These are phyloP conservation scores for Eupelmus urozonus DNA, from an alignment of 2,888 invertebrate species.

Conservation along the genomic window DNA sequence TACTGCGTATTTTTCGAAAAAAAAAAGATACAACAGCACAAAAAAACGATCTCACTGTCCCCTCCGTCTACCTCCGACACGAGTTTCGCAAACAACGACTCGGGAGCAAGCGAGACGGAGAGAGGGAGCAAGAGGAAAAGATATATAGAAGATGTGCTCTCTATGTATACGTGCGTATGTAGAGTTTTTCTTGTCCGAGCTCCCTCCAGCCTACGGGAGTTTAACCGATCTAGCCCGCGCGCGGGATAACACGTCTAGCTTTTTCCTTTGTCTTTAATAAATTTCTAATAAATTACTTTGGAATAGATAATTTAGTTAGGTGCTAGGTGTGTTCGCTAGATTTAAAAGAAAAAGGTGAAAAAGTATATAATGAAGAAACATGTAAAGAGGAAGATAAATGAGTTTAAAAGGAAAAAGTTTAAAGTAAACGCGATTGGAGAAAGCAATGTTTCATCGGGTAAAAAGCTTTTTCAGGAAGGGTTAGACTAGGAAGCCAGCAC, in stretches of 20 bases:
- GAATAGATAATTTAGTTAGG: too few relatives aligned
- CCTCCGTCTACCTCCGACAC: slow-evolving; percentile 36
- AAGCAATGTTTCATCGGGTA: slow-evolving; percentile 37
- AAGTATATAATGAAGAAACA: too few relatives aligned
- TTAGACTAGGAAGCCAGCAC: background rate
- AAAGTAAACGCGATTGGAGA: background rate
- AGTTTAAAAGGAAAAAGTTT: background rate
- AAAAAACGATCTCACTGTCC: slow-evolving; percentile 22
- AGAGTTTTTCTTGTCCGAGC: slow-evolving; percentile 9
- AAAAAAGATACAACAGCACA: background rate
- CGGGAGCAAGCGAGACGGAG: slow-evolving; percentile 20
- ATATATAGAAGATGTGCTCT: background rate
- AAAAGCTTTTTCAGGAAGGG: slow-evolving; percentile 23
- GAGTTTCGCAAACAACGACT: slow-evolving; percentile 42
- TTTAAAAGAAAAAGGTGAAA: too few relatives aligned
- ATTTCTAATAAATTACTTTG: too few relatives aligned
- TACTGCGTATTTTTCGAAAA: background rate
- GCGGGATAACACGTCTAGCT: too few relatives aligned
- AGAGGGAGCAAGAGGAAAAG: background rate
- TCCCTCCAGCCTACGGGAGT: too few relatives aligned
- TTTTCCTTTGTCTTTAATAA: too few relatives aligned
- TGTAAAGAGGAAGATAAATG: too few relatives aligned
- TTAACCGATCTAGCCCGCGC: too few relatives aligned
- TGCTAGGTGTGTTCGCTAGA: too few relatives aligned
- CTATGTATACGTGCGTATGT: background rate